Base-by-base conservation (phyloP, 92 coral and sea anemone species). In the Epizoanthus illoricatus region DNA sequence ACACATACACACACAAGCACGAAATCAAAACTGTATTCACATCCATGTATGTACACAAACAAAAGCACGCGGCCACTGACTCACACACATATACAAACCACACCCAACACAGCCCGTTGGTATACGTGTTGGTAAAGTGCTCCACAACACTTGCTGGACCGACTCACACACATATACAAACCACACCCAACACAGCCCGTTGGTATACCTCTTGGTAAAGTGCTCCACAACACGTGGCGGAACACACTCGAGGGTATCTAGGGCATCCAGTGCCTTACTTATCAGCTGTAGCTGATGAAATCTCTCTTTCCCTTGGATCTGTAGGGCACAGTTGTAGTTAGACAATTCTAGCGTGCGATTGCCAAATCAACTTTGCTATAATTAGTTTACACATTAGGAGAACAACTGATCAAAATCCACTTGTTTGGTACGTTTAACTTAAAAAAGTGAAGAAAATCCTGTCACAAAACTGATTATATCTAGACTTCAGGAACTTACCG, bases 251-350 rank as follows among this genome's bases (percentile, higher is more conserved):
- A 73, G 78, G 9, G 78, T 73, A 8, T 73, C 78, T 20, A 49
- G 3, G 17, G 78, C 78, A 54, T 73, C 61, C 58, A 73, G 36
- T 8, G 78, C 78, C 61, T 73, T 73, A 19, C 78, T 73, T 39
- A 73, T 73, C 0, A 73, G 13, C 15, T 52, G n/a, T 0, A 73
- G 19, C n/a, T 73, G 78, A 11, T 54, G 55, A 54, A 52, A 73
- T 5, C 78, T 36, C n/a, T 52, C 40, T 21, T 54, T 23, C 43
- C 78, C 78, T 21, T 73, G 12, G 15, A 73, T 52, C 78, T 73
- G 78, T 24, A 39, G 9, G 13, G 55, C 55, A 49, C 15, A 49
- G 36, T 49, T 7, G 55, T 11, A 49, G 1, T 7, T 49, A 9
- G 10, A 49, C 55, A 49, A 49, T 49, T 1, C 10, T 49, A 49